phyloP scores from a whole-genome alignment of 1,140 invertebrate species.

The Marisa cornuarietis region DNA sequence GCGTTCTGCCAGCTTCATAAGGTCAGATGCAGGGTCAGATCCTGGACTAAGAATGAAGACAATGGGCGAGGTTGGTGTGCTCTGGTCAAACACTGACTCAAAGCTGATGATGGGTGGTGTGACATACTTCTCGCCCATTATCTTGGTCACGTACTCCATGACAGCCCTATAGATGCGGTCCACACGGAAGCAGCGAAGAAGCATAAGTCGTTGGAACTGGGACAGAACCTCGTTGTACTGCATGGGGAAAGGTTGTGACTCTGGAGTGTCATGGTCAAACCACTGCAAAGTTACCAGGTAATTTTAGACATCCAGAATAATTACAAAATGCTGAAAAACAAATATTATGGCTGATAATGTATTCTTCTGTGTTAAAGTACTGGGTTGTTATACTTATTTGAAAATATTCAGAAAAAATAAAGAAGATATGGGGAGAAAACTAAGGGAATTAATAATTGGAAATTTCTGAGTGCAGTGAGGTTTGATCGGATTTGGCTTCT shows the following conservation, averaged over 20 bases:
- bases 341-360: no score
- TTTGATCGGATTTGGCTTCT: no score
- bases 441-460: no score
- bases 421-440: no score
- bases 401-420: no score
- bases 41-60: conserved; percentile 89
- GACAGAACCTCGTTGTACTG: conserved; percentile 73
- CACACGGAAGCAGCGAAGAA: conserved; percentile 85
- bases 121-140: conserved; percentile 86
- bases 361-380: no score
- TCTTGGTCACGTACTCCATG: conserved; percentile 79
- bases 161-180: conserved; percentile 85
- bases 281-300: conserved; percentile 71
- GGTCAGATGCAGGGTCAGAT: conserved; percentile 85
- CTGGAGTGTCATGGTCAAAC: conserved; percentile 83
- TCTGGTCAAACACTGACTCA: conserved; percentile 84
- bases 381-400: no score
- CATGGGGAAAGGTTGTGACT: conserved; percentile 75
- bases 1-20: conserved; percentile 86
- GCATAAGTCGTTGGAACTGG: conserved; percentile 81
- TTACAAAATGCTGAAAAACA: not conserved
- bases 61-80: conserved; percentile 79
- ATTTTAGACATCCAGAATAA: not conserved
- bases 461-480: no score
- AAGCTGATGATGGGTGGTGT: conserved; percentile 84